Percentiles rank a stretch among this genome's conserved stretches.
phyloP scores from a whole-genome alignment of 64 coral and sea anemone genomes.

The Cladopsammia gracilis region DNA sequence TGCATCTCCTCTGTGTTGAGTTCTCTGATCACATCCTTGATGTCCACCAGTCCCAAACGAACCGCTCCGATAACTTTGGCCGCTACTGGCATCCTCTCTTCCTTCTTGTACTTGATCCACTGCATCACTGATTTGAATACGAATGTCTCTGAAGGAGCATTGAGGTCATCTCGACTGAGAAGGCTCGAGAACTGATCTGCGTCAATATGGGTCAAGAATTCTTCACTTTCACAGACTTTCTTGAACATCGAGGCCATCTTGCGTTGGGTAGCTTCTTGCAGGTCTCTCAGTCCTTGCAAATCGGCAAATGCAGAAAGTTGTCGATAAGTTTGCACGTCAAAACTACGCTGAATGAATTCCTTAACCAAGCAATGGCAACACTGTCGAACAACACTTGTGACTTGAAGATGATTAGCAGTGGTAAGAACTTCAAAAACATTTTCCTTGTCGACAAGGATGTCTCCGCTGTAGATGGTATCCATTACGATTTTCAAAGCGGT shows the following conservation, averaged over 20 bases:
- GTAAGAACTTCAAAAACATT: neutral
- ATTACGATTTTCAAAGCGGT: neutral
- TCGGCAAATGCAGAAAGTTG: neutral
- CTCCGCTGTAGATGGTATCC: conserved; percentile 12
- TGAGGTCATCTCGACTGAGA: conserved; percentile 22
- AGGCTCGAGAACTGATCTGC: neutral
- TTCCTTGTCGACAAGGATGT: neutral
- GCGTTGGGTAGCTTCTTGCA: neutral
- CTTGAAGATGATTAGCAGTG: neutral
- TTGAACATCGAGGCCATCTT: conserved; percentile 13
- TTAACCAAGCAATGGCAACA: neutral
- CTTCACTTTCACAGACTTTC: conserved; percentile 13
- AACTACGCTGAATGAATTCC: neutral
- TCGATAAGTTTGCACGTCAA: neutral
- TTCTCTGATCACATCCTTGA: neutral
- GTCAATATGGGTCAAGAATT: neutral
- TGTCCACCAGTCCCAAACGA: conserved; percentile 6
- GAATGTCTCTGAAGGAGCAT: conserved; percentile 16
- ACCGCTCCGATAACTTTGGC: neutral
- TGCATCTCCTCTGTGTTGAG: neutral
- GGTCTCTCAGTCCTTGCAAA: neutral
- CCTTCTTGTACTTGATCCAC: conserved; percentile 27
- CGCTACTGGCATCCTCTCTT: conserved; percentile 17
- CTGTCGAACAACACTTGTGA: neutral
- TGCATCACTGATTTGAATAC: conserved; percentile 23